Conservation (phyloP, 2,888 invertebrate genomes). For the Dynastes grantii region DNA sequence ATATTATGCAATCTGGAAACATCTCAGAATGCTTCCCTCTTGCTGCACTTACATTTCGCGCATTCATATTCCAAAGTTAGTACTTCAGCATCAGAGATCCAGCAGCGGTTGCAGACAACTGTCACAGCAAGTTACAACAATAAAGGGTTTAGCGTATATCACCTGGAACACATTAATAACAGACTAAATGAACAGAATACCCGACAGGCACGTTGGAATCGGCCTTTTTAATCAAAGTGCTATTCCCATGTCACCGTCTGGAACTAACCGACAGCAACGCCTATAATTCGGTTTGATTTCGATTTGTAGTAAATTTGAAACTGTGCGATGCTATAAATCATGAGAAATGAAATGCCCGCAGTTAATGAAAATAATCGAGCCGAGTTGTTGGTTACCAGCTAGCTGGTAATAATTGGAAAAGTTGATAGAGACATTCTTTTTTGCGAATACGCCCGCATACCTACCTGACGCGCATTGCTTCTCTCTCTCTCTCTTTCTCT, state of each 20-base stretch:
- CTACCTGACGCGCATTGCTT: too few relatives aligned
- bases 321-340: conserved; percentile 1
- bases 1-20: conserved; percentile 22
- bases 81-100: background rate
- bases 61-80: background rate
- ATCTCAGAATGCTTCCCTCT: conserved; percentile 1
- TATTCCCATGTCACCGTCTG: conserved; percentile 14
- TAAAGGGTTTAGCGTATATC: background rate
- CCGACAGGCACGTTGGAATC: background rate
- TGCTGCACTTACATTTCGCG: background rate
- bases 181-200: conserved; percentile 13
- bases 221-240: conserved; percentile 21
- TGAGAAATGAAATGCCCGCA: background rate
- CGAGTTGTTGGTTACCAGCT: background rate
- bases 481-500: too few relatives aligned
- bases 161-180: conserved; percentile 22
- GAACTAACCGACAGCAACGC: conserved; percentile 5
- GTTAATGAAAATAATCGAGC: conserved; percentile 7
- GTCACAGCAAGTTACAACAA: conserved; percentile 1
- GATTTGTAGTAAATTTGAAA: conserved; percentile 26
- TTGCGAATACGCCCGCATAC: too few relatives aligned
- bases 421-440: background rate
- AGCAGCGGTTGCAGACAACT: background rate
- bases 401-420: background rate
- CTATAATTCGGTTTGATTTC: conserved; percentile 31